A percentile compares a stretch with the other conserved stretches of the same genome.
Evolutionary conservation across 1,140 invertebrate genomes (phyloP).

Genomic region (Calycopis cecrops): DNA sequence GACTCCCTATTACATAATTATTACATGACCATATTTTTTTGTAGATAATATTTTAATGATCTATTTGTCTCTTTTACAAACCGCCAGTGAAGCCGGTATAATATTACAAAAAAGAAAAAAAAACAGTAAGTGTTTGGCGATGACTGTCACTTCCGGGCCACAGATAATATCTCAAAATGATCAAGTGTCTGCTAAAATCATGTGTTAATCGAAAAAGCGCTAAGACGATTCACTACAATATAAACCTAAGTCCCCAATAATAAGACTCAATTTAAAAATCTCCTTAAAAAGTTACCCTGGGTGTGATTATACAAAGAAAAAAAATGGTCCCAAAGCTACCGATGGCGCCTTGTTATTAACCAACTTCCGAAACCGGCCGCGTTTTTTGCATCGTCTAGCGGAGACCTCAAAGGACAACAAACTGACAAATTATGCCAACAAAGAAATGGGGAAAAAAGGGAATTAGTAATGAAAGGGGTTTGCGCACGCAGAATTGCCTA

Average conservation of each 20-base stretch:
- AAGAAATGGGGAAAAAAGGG: slow-evolving; percentile 29
- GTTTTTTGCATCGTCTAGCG: slow-evolving; percentile 59
- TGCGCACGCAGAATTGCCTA: slow-evolving; percentile 21
- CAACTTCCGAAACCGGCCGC: slow-evolving; percentile 57
- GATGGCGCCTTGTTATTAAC: slow-evolving; percentile 69
- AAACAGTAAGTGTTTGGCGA: slow-evolving; percentile 5
- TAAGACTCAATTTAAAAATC: neutral
- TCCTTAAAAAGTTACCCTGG: neutral
- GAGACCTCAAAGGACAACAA: slow-evolving; percentile 56
- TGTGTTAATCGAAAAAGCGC: slow-evolving; percentile 4
- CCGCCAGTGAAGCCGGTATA: neutral
- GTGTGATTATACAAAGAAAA: slow-evolving; percentile 30
- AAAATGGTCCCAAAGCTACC: slow-evolving; percentile 47
- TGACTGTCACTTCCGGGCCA: slow-evolving; percentile 8
- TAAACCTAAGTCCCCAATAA: neutral
- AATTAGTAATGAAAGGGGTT: slow-evolving; percentile 17
- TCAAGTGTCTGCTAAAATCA: slow-evolving; percentile 8
- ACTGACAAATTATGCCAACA: slow-evolving; percentile 66
- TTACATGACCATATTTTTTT: too few species aligned
- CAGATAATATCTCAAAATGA: neutral
- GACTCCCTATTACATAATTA: too few species aligned
- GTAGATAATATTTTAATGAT: too few species aligned
- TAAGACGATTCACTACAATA: neutral
- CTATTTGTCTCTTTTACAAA: too few species aligned
- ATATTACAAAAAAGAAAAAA: neutral